Evolutionary conservation across 2,797 vertebrate genomes (phyloP), one percentile per base, ranked within the genome.

Genomic region (Clarias platycephalus): DNA sequence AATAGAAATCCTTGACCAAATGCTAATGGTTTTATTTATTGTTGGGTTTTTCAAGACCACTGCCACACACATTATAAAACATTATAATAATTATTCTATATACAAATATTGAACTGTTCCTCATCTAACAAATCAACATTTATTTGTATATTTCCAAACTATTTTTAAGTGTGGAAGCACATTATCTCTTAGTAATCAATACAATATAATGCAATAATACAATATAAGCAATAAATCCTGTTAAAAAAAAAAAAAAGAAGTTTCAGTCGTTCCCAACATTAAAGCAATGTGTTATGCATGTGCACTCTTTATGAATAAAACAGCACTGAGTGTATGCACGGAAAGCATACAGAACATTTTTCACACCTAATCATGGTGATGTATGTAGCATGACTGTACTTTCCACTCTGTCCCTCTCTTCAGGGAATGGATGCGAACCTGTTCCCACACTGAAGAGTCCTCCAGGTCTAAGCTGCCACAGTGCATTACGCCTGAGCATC

Each of bases 351-450:
- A 60, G 75, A 37, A 60, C 20, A 77, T 62, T n/a, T 62, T 62
- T 82, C 31, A 44, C 83, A 80, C 60, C 60, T 83, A 66, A 66
- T 76, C 82, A 75, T 37, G 44, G 71, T 53, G n/a, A 83, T 53
- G 71, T n/a, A 55, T 83, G 26, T 34, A 66, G 22, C 76, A 62
- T 78, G 57, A 5, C 53, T 57, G 53, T 28, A 31, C 49, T 76
- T 76, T 10, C 53, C 53, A 22, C 31, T 9, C 34, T 0, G 57
- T 60, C 55, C 20, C 2, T 40, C 12, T 62, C 57, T 77, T 60
- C 55, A 60, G 31, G 55, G 34, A 34, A 60, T 37, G 31, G 55
- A 34, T 2, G 12, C 22, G 40, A 78, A 78, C 24, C 5, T n/a
- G 22, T 78, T 78, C 76, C 34, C 76, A 78, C 58, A 62, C 31